Base-by-base conservation (phyloP, 1,140 invertebrate genomes). In the Vanessa atalanta region DNA sequence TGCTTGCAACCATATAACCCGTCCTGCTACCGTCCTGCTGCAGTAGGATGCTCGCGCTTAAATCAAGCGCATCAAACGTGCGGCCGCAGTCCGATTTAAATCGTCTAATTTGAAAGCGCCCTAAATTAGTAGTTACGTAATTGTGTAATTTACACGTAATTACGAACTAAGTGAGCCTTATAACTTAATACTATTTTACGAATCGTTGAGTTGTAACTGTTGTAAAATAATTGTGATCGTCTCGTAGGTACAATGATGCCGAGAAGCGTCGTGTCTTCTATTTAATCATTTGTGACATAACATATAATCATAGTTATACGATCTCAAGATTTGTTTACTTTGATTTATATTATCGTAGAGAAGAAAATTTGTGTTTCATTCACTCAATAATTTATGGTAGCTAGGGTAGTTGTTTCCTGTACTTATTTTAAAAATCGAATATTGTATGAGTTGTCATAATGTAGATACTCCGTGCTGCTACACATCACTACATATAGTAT, bases 181-280 rank as follows among this genome's bases (percentile, higher is more conserved):
- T 69, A 69, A 74, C 72, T 74, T 74, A 74, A 68, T 69, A 51
- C 47, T 64, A 48, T 50, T 67, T 72, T 48, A 65, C 61, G 47
- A 71, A 71, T 65, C 51, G 57, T 71, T 71, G 70, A 50, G 50
- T 65, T 65, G 16, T 71, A 37, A 69, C 72, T 69, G 60, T 64
- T 69, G 37, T 69, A 74, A 55, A 12, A 74, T 69, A 68, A 26
- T 63, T 20, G 20, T 9, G 47, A 68, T 3, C 53, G 66, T 69
- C 60, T 69, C 48, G 47, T 69, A 47, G 66, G 65, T 69, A 55
- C 64, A 65, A 73, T 48, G 26, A 66, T 66, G 57, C 72, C 60
- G 55, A 53, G 51, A 64, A 73, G 60, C 26, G 55, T 73, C 47
- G 55, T 31, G 37, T 43, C 20, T 4, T 16, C 4, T 23, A 23